Evolutionary conservation across 2,888 invertebrate genomes (phyloP).

Genomic region (Labia minor): DNA sequence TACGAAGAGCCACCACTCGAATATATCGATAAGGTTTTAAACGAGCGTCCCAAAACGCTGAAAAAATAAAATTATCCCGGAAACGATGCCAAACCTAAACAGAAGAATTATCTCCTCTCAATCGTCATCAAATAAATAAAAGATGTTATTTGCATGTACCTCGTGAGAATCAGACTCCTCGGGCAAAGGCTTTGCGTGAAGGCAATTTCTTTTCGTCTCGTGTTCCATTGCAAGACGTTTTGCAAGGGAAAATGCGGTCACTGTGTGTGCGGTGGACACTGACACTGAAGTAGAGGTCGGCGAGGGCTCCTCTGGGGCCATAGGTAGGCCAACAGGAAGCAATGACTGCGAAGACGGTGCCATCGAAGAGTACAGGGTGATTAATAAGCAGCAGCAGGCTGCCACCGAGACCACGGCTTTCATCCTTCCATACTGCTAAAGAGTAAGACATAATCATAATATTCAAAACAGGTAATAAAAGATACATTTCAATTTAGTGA

Average conservation of each 20-base stretch:
- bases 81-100: neutral
- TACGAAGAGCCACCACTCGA: neutral
- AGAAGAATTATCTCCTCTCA: neutral
- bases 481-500: too few relatives aligned
- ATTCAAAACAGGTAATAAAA: too few relatives aligned
- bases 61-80: neutral
- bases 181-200: too few relatives aligned
- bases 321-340: neutral
- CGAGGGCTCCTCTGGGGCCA: neutral
- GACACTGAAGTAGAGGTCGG: neutral
- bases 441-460: too few relatives aligned
- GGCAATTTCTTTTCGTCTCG: neutral
- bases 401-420: constrained; percentile 13
- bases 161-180: too few relatives aligned
- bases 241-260: neutral
- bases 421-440: neutral
- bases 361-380: neutral
- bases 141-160: too few relatives aligned
- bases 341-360: neutral
- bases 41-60: neutral
- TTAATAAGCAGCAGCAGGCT: constrained; percentile 6
- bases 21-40: neutral
- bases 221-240: neutral
- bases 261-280: neutral
- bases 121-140: too few relatives aligned